Evolutionary conservation across 2,797 vertebrate species (phyloP).

Genomic region (Micrastur ruficollis): DNA sequence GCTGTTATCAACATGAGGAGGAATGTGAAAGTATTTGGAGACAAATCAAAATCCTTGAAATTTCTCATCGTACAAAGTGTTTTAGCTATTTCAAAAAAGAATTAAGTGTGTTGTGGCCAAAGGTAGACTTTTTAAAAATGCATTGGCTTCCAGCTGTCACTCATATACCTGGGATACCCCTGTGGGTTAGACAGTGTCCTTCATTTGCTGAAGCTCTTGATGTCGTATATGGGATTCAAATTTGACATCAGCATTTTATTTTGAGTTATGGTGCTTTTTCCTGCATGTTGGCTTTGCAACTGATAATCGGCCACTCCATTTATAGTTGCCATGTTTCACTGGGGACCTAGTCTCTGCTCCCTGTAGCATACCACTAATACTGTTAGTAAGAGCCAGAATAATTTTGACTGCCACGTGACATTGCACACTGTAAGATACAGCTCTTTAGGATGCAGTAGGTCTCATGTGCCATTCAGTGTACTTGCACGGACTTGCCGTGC

Average conservation of each 20-base stretch:
- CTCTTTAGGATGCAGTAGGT: neutral
- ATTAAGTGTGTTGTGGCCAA: neutral
- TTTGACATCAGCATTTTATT: conserved; percentile 11
- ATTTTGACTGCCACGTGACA: neutral
- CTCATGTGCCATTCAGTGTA: neutral
- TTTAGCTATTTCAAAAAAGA: neutral
- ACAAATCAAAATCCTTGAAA: neutral
- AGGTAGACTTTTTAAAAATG: neutral
- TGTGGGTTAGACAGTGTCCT: neutral
- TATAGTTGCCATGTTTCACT: neutral
- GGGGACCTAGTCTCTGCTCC: neutral
- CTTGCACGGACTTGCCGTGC: neutral
- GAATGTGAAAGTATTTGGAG: neutral
- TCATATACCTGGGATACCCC: neutral
- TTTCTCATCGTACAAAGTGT: neutral
- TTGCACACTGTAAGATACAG: neutral
- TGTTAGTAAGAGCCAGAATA: neutral
- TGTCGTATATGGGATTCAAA: neutral
- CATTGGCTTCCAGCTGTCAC: neutral
- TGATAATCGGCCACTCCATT: neutral
- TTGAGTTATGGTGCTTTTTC: neutral
- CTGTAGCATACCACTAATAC: neutral
- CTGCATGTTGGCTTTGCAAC: neutral
- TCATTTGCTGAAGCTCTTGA: neutral
- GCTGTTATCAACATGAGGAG: neutral